Evolutionary conservation across 2,888 invertebrate genomes (phyloP), one percentile per base, ranked within the genome.

Genomic region (Amblyjoppa proteus): DNA sequence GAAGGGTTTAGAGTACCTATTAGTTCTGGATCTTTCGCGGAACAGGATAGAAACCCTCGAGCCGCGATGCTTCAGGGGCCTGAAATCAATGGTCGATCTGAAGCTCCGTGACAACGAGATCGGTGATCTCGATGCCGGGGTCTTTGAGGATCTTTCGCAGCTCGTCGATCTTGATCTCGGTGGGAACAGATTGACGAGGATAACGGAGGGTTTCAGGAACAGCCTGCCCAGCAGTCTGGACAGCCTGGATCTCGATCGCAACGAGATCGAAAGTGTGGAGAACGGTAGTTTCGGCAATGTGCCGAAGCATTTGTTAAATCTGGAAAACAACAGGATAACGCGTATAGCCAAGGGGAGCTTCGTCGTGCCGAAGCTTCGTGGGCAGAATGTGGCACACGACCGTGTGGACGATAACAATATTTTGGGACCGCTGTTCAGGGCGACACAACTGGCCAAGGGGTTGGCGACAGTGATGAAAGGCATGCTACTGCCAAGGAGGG

Each of bases 371-470:
- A 0, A 75, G n/a, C 68, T 85, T 7, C 49, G 58, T 3, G 51
- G 83, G 94, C 93, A n/a, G 97, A 97, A 88, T 95, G 94, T 76
- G 91, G 91, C 0, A 20, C 66, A 81, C 38, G 78, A 85, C 69
- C 56, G 34, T 11, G 56, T 81, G 61, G 71, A 20, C 20, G 64
- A 51, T 3, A 53, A 58, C 7, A 51, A 73, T 20, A 31, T 64
- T 16, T 85, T 78, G 16, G 68, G 34, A 4, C 49, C 45, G 73
- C 7, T 49, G 51, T 1, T 16, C 41, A 9, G 9, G 41, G 41
- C 41, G 9, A 41, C 41, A 20, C 41, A 71, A 58, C 56, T 82
- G 41, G 49, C 61, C 0, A n/a, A n/a, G 0, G 71, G 79, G 1
- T 45, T 28, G 34, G 34, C 34, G 34, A 5, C 34, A 28, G 20